phyloP scores from a whole-genome alignment of 2,888 invertebrate genomes.

The Noctua pronuba region DNA sequence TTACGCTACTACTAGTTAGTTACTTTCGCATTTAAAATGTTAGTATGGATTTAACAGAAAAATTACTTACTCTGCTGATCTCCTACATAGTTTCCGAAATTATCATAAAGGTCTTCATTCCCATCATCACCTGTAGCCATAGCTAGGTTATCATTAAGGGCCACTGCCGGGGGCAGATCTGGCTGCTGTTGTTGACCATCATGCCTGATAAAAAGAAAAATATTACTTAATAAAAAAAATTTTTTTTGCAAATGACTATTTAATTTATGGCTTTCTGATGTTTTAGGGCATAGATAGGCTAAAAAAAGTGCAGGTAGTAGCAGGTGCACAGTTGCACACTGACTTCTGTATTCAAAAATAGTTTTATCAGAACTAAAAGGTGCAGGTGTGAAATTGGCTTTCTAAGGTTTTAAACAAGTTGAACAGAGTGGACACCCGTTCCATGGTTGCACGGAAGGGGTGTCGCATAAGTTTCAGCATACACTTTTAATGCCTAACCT shows the following conservation, averaged over 20 bases:
- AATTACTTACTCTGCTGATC: constrained; percentile 78
- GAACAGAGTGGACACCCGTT: background rate
- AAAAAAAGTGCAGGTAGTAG: background rate
- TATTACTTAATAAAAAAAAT: background rate
- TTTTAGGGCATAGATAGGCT: background rate
- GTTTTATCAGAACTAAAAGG: background rate
- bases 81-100: constrained; percentile 83
- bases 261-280: background rate
- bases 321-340: too few relatives aligned
- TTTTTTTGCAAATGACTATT: background rate
- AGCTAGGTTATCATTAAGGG: constrained; percentile 72
- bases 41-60: background rate
- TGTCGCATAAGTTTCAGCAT: background rate
- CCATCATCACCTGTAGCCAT: constrained; percentile 70
- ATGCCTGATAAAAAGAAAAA: constrained; percentile 35
- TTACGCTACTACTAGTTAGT: too few relatives aligned
- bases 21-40: background rate
- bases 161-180: constrained; percentile 75
- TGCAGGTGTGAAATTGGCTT: background rate
- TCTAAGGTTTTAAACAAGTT: background rate
- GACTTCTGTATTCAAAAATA: background rate
- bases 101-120: constrained; percentile 83
- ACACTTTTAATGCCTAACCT: background rate
- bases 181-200: constrained; percentile 68
- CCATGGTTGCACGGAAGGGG: too few relatives aligned